These are phyloP conservation scores for Bos taurus DNA, from an alignment of 2,113 vertebrate genomes.

Conservation along the genomic window ARS-UCD2.0 NC_037334.1:18144001-18144500, in stretches of 20 bases:
- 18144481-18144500: not conserved
- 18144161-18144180: not conserved
- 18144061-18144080: not conserved
- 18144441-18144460: not conserved
- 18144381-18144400: not conserved
- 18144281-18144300: accelerated
- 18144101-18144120: not conserved
- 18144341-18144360: not conserved
- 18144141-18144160: not conserved
- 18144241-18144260: not conserved
- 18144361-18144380: not conserved
- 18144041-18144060: not conserved
- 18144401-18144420: not conserved
- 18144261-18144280: not conserved
- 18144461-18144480: not conserved
- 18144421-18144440: not conserved
- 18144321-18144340: not conserved
- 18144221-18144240: not conserved
- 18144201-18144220: not conserved
- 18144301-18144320: not conserved
- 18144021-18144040: not conserved
- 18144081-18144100: not conserved
- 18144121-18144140: not conserved
- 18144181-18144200: not conserved
- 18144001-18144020: not conserved